Evolutionary conservation across 2,113 vertebrate species (phyloP).

Genomic region (Zeus faber): DNA sequence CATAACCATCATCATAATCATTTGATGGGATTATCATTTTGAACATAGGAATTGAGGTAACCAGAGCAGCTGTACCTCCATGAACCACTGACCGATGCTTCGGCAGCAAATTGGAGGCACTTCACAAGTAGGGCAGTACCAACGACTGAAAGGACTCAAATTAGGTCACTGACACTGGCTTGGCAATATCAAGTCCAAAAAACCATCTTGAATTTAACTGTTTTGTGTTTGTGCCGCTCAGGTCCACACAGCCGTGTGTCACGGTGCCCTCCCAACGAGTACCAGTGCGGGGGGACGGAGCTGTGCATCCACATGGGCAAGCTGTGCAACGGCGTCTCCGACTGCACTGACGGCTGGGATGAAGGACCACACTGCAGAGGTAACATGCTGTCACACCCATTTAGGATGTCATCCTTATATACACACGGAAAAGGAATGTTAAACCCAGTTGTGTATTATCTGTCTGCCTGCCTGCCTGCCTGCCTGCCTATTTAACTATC

Average conservation of each 20-base stretch:
- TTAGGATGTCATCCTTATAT: too few species aligned
- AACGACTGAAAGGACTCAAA: neutral
- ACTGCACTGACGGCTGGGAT: slow-evolving; percentile 90
- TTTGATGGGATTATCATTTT: too few species aligned
- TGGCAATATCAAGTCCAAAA: too few species aligned
- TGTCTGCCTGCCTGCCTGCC: too few species aligned
- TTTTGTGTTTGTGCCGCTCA: slow-evolving; percentile 57
- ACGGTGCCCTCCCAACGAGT: slow-evolving; percentile 88
- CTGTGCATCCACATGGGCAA: slow-evolving; percentile 91
- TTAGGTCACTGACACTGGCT: neutral
- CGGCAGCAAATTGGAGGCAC: neutral
- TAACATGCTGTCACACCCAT: slow-evolving; percentile 48
- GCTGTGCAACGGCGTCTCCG: slow-evolving; percentile 85
- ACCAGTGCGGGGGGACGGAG: slow-evolving; percentile 91
- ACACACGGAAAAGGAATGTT: too few species aligned
- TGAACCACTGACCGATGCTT: too few species aligned
- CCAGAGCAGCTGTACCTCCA: too few species aligned
- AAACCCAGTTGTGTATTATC: too few species aligned
- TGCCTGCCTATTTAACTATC: too few species aligned
- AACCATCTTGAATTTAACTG: too few species aligned
- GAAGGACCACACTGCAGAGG: slow-evolving; percentile 93
- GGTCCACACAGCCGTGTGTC: slow-evolving; percentile 89
- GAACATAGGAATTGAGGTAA: too few species aligned
- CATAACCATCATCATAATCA: too few species aligned
- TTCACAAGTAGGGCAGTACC: neutral